These are phyloP conservation scores for Dasyprocta punctata DNA, from an alignment of 2,113 vertebrate species.

Conservation along the genomic window DNA sequence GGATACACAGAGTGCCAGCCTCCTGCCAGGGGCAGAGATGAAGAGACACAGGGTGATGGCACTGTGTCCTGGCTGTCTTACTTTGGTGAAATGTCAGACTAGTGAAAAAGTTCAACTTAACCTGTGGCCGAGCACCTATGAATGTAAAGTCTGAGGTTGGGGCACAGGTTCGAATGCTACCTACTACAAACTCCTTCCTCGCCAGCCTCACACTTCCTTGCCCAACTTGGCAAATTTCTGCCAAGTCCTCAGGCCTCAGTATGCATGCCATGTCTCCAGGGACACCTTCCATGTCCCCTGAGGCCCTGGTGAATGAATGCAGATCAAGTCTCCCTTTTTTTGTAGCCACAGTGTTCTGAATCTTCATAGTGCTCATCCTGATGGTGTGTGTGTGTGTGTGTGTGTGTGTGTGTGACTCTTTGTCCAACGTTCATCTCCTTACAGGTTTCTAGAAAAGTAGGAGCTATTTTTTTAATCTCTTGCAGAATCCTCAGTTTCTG, in stretches of 20 bases:
- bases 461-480: not conserved
- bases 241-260: not conserved
- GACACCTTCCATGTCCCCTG: not conserved
- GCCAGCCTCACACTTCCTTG: not conserved
- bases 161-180: not conserved
- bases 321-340: not conserved
- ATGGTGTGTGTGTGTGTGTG: not conserved
- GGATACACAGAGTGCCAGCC: rapidly evolving
- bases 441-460: not conserved
- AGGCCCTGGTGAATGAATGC: not conserved
- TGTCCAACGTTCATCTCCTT: not conserved
- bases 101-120: not conserved
- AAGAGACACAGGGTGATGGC: not conserved
- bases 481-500: not conserved
- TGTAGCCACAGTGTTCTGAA: rapidly evolving
- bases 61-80: not conserved
- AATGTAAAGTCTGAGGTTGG: not conserved
- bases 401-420: not conserved
- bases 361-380: not conserved
- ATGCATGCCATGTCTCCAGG: not conserved
- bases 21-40: not conserved
- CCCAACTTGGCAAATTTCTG: not conserved
- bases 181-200: not conserved
- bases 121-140: no score
- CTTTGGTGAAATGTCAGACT: not conserved